Percentiles rank a stretch among this genome's conserved stretches.
phyloP scores from a whole-genome alignment of 2,888 invertebrate species.

The Cephus rjabovi region DNA sequence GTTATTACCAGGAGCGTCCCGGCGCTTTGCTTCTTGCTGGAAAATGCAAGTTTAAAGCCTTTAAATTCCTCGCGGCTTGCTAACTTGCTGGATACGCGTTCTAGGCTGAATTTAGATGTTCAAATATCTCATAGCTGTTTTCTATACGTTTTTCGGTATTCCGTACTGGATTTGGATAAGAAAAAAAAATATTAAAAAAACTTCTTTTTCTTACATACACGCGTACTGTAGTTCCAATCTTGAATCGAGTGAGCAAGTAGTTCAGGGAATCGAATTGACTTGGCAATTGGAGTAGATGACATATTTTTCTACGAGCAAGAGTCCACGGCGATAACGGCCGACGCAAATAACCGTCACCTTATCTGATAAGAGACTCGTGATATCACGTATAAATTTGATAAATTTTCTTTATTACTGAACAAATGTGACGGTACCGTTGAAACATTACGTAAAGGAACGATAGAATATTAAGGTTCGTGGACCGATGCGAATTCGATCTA shows the following conservation, averaged over 20 bases:
- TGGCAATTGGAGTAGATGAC: not conserved
- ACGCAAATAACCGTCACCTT: constrained; percentile 18
- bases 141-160: not conserved
- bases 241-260: not conserved
- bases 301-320: not conserved
- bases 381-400: constrained; percentile 36
- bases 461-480: not conserved
- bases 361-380: constrained; percentile 36
- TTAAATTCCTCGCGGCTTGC: too few species aligned
- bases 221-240: not conserved
- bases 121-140: not conserved
- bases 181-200: not conserved
- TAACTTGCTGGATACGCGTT: too few species aligned
- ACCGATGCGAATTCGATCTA: not conserved
- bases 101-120: not conserved
- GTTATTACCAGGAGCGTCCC: too few species aligned
- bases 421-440: not conserved
- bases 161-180: not conserved
- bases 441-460: not conserved
- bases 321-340: not conserved
- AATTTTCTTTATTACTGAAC: constrained; percentile 17
- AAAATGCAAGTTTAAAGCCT: too few species aligned
- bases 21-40: too few species aligned
- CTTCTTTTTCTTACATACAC: not conserved
- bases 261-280: not conserved